phyloP scores from a whole-genome alignment of 2,888 invertebrate species.

The Shargacucullia verbasci region DNA sequence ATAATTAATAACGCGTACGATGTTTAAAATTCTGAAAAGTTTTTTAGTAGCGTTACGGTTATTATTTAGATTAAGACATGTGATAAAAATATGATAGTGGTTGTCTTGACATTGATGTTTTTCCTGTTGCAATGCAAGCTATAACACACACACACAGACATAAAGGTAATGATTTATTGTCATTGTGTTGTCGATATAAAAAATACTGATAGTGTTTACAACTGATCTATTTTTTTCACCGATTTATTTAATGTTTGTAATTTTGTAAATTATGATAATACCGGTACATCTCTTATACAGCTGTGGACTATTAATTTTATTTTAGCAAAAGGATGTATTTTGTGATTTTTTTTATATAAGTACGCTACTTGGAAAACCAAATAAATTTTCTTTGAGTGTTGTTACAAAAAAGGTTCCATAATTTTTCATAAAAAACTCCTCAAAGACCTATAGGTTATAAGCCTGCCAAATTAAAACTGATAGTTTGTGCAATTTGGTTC shows the following conservation, averaged over 20 bases:
- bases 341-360: no score
- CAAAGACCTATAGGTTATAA: no score
- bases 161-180: constrained; percentile 42
- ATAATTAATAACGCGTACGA: constrained; percentile 2
- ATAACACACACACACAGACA: constrained; percentile 39
- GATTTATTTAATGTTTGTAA: neutral
- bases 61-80: constrained; percentile 25
- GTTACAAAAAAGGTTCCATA: no score
- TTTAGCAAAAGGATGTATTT: no score
- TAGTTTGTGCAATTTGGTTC: neutral
- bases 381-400: no score
- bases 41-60: constrained; percentile 23
- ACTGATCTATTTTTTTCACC: neutral
- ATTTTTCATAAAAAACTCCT: no score
- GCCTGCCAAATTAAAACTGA: no score
- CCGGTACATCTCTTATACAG: no score
- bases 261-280: no score
- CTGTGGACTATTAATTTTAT: no score
- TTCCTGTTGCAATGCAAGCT: constrained; percentile 54
- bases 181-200: constrained; percentile 30
- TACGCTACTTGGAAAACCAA: no score
- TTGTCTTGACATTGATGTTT: constrained; percentile 64
- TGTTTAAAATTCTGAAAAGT: constrained; percentile 32
- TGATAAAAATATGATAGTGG: constrained; percentile 47
- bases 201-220: constrained; percentile 27